These are phyloP conservation scores for Thereva unica DNA, from an alignment of 2,888 invertebrate species.

Conservation along the genomic window DNA sequence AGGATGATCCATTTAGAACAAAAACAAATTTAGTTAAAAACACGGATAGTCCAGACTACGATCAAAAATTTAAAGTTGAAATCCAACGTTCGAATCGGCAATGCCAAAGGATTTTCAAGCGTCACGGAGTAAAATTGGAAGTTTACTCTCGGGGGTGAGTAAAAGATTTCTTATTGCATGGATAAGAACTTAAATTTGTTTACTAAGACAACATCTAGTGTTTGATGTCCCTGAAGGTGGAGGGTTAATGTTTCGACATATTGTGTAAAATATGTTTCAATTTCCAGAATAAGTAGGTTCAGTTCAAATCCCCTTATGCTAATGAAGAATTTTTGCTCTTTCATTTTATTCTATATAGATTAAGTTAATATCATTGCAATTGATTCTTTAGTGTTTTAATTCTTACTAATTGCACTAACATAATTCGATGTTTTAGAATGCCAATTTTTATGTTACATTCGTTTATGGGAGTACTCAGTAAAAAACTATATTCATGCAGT, in stretches of 20 bases:
- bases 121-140: constrained; percentile 88
- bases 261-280: no score
- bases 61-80: constrained; percentile 75
- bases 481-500: no score
- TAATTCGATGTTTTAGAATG: no score
- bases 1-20: constrained; percentile 75
- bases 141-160: constrained; percentile 90
- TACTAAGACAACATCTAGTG: constrained; percentile 40
- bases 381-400: no score
- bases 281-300: no score
- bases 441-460: no score
- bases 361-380: no score
- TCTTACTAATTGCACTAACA: no score
- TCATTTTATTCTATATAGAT: no score
- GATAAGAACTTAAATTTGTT: constrained; percentile 35
- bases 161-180: constrained; percentile 31
- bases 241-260: not conserved
- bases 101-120: constrained; percentile 84
- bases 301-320: no score
- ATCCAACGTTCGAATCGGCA: constrained; percentile 79
- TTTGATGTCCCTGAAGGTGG: constrained; percentile 20
- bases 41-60: constrained; percentile 87
- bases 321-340: no score
- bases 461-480: no score
- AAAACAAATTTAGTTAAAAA: constrained; percentile 79